Evolutionary conservation across 2,888 invertebrate genomes (phyloP).

Genomic region (Yponomeuta cagnagella): DNA sequence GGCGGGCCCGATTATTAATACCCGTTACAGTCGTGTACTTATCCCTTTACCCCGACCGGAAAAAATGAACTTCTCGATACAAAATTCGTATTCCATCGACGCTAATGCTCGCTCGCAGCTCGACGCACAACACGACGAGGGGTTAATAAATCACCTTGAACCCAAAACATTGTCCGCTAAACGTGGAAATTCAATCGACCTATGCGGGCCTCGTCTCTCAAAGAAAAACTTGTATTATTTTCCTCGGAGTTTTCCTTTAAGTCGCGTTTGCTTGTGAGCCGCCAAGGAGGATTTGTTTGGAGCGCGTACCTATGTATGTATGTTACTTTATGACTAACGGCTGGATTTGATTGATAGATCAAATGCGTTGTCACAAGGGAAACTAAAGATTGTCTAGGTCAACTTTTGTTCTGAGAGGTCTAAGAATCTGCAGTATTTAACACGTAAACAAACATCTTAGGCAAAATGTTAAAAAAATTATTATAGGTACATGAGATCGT

Average conservation of each 20-base stretch:
- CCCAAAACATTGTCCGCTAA: conserved; percentile 1
- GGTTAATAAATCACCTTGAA: conserved; percentile 15
- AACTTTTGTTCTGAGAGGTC: too few relatives aligned
- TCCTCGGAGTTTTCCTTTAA: background rate
- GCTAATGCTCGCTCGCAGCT: background rate
- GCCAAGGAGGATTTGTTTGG: too few relatives aligned
- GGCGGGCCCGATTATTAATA: conserved; percentile 56
- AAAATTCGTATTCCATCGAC: conserved; percentile 9
- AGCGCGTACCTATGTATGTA: too few relatives aligned
- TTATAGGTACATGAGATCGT: too few relatives aligned
- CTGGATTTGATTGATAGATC: too few relatives aligned
- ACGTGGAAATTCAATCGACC: conserved; percentile 1
- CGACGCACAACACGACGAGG: background rate
- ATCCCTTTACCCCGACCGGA: background rate
- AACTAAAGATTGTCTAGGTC: too few relatives aligned
- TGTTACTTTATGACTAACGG: too few relatives aligned
- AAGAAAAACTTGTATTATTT: background rate
- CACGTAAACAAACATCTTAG: too few relatives aligned
- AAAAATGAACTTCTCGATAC: background rate
- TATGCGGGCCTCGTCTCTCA: background rate
- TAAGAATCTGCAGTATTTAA: too few relatives aligned
- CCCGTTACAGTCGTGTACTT: conserved; percentile 27
- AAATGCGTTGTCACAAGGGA: too few relatives aligned
- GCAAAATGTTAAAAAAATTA: too few relatives aligned
- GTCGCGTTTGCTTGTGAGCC: background rate